Evolutionary conservation across 2,113 vertebrate genomes (phyloP).

Genomic region (Anthoscopus minutus): DNA sequence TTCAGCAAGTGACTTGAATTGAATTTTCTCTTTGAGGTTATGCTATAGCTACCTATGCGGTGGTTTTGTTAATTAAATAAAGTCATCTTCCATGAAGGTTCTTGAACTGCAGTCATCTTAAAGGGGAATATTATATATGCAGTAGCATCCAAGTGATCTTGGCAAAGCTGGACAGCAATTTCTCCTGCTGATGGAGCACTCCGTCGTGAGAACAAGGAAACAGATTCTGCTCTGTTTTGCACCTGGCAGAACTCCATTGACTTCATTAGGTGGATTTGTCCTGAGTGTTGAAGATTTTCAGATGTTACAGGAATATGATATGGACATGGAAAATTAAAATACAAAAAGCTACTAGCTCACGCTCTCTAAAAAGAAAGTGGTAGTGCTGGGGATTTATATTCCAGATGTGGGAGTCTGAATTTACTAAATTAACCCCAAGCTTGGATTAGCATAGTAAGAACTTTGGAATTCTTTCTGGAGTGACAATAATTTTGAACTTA

Average conservation of each 20-base stretch:
- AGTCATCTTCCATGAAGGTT: neutral
- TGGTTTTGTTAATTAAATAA: neutral
- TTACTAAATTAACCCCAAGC: neutral
- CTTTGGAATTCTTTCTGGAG: neutral
- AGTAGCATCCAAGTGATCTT: neutral
- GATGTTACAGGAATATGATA: neutral
- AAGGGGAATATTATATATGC: neutral
- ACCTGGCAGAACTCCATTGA: slow-evolving; percentile 7
- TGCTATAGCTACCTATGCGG: neutral
- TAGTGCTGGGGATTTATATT: neutral
- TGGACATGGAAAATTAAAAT: neutral
- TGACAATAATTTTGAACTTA: neutral
- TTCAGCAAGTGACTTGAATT: neutral
- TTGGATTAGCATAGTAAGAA: neutral
- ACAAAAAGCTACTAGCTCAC: neutral
- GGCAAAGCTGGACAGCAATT: neutral
- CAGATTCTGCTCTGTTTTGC: neutral
- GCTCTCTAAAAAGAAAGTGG: neutral
- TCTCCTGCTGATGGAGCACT: neutral
- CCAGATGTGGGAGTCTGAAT: neutral
- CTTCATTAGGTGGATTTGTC: slow-evolving; percentile 18
- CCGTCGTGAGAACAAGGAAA: neutral
- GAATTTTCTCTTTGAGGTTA: neutral
- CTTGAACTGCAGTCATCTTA: neutral
- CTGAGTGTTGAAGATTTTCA: neutral